phyloP scores from a whole-genome alignment of 2,888 invertebrate species.

The Hydrotaea cyrtoneurina region DNA sequence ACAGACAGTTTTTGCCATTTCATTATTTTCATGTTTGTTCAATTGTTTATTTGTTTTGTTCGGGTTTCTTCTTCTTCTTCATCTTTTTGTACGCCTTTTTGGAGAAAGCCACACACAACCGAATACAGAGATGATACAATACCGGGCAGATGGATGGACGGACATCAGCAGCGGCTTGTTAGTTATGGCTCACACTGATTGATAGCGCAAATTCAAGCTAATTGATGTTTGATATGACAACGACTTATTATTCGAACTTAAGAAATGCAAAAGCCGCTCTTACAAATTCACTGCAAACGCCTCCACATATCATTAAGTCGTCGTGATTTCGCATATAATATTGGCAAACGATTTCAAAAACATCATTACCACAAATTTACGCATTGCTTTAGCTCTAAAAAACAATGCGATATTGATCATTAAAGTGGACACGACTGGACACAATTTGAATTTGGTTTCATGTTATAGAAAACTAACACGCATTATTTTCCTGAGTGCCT shows the following conservation, averaged over 20 bases:
- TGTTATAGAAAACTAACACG: not conserved
- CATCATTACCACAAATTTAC: not conserved
- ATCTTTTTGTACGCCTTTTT: not conserved
- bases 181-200: not conserved
- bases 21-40: conserved; percentile 31
- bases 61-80: not conserved
- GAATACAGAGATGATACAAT: conserved; percentile 22
- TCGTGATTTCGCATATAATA: not conserved
- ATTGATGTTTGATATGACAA: conserved; percentile 31
- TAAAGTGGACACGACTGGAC: not conserved
- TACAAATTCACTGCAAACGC: not conserved
- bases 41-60: conserved; percentile 22
- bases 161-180: not conserved
- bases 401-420: not conserved
- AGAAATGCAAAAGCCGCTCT: not conserved
- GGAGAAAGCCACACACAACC: conserved; percentile 40
- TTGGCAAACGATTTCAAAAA: not conserved
- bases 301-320: not conserved
- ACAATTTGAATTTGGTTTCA: not conserved
- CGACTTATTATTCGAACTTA: not conserved
- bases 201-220: not conserved
- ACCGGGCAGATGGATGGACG: not conserved
- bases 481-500: too few relatives aligned
- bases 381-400: not conserved
- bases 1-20: conserved; percentile 34